Percentiles rank a stretch among this genome's conserved stretches.
phyloP scores from a whole-genome alignment of 2,113 vertebrate genomes.

The Abramis brama region DNA sequence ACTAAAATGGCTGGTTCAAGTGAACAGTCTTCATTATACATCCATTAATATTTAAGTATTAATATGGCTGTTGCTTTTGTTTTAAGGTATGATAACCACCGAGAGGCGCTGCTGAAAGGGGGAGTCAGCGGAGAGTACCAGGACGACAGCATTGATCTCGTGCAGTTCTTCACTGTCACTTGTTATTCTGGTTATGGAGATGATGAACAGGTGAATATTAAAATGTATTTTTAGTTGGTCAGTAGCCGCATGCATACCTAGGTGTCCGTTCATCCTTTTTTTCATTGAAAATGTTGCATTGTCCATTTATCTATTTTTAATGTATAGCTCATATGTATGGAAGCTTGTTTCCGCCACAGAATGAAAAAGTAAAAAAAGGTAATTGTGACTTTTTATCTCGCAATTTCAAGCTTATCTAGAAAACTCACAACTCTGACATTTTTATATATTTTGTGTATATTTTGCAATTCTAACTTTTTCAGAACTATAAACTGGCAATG shows the following conservation, averaged over 20 bases:
- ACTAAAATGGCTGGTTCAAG: neutral
- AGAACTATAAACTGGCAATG: too few species aligned
- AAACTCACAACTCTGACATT: too few species aligned
- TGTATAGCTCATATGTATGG: neutral
- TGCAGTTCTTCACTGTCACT: conserved; percentile 91
- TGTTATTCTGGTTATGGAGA: conserved; percentile 94
- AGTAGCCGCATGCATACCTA: neutral
- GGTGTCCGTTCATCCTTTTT: neutral
- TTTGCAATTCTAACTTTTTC: too few species aligned
- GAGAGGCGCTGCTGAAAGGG: conserved; percentile 91
- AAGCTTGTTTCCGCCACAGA: too few species aligned
- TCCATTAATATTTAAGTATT: neutral
- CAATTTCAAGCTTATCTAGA: too few species aligned
- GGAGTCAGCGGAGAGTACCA: conserved; percentile 87
- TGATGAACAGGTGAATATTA: conserved; percentile 83
- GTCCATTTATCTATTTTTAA: neutral
- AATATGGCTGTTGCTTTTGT: conserved; percentile 8
- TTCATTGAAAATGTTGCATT: too few species aligned
- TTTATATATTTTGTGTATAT: too few species aligned
- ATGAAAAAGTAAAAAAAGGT: too few species aligned
- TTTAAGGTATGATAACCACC: conserved; percentile 94
- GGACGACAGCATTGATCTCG: conserved; percentile 90
- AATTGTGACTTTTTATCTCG: too few species aligned
- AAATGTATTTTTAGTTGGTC: neutral
- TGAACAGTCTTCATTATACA: neutral